Evolutionary conservation across 2,113 vertebrate species (phyloP).

Genomic region (Chelonoidis abingdonii): DNA sequence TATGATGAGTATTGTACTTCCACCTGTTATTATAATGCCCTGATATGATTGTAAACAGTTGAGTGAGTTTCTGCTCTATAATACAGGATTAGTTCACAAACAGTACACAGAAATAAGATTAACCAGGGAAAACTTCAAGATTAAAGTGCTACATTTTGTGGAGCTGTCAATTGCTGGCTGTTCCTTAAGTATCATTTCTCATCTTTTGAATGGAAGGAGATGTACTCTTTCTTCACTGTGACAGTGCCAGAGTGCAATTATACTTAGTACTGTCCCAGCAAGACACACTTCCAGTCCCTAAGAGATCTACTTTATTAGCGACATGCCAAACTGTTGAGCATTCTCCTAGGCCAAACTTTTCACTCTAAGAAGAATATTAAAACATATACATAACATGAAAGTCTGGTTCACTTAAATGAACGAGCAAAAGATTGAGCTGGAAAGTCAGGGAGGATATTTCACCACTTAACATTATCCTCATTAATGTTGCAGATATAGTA

Average conservation of each 20-base stretch:
- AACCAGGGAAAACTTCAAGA: not conserved
- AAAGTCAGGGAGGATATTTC: not conserved
- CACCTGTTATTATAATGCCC: not conserved
- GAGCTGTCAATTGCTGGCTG: not conserved
- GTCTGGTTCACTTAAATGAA: not conserved
- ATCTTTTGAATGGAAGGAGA: not conserved
- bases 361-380: not conserved
- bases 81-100: not conserved
- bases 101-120: not conserved
- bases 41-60: accelerated
- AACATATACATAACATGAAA: not conserved
- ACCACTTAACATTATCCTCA: not conserved
- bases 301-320: not conserved
- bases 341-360: not conserved
- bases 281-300: not conserved
- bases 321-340: not conserved
- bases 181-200: not conserved
- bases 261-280: not conserved
- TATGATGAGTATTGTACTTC: not conserved
- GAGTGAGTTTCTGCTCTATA: not conserved
- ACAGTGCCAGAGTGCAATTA: not conserved
- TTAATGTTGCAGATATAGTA: conserved; percentile 8
- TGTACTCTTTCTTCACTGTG: accelerated
- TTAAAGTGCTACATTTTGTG: not conserved
- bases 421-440: not conserved